These are phyloP conservation scores for Yponomeuta plumbellus DNA, from an alignment of 2,888 invertebrate species.

Conservation along the genomic window DNA sequence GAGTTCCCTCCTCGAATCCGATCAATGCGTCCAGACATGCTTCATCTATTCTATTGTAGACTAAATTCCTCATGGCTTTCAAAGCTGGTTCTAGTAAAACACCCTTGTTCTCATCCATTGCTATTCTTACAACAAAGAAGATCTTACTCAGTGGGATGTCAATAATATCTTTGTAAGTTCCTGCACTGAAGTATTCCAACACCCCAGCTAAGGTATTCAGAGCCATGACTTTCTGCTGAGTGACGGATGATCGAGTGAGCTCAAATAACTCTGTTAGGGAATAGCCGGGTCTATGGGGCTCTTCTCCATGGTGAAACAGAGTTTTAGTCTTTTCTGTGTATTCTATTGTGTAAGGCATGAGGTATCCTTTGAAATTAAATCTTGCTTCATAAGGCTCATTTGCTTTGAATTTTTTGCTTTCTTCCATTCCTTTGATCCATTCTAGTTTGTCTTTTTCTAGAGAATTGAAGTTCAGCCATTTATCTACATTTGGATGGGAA, in stretches of 20 bases:
- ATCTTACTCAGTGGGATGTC: conserved; percentile 85
- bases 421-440: conserved; percentile 86
- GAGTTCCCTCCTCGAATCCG: conserved; percentile 79
- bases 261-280: conserved; percentile 91
- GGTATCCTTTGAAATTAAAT: conserved; percentile 88
- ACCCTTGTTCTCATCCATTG: conserved; percentile 88
- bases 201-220: conserved; percentile 88
- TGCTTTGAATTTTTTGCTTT: conserved; percentile 73
- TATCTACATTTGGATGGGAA: conserved; percentile 77
- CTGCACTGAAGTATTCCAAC: conserved; percentile 81
- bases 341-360: conserved; percentile 83
- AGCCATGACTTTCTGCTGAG: conserved; percentile 89
- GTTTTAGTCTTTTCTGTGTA: conserved; percentile 73
- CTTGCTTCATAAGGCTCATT: conserved; percentile 85
- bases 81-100: conserved; percentile 85
- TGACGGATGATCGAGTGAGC: conserved; percentile 84
- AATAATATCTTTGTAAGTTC: conserved; percentile 85
- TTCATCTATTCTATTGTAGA: conserved; percentile 88
- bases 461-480: conserved; percentile 91
- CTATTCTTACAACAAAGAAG: conserved; percentile 88
- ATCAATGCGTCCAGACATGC: conserved; percentile 81
- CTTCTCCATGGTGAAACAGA: conserved; percentile 95
- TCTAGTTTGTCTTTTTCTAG: conserved; percentile 90
- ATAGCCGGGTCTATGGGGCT: conserved; percentile 93
- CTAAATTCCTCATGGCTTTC: conserved; percentile 83